Conservation (phyloP, 92 coral and sea anemone species). For the Epizoanthus stellaris region DNA sequence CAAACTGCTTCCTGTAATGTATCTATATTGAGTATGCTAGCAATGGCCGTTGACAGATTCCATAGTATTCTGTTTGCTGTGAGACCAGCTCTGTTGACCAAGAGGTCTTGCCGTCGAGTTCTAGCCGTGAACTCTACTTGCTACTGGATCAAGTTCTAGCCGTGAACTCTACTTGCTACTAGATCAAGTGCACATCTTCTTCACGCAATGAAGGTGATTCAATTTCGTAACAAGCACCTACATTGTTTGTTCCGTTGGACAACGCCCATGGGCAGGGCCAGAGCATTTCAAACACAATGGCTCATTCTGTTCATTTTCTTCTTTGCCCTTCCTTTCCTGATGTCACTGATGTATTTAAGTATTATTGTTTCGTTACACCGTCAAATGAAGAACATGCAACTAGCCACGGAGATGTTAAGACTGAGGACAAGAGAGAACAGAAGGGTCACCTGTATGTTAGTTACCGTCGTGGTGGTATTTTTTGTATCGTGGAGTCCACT, state of each 20-base stretch:
- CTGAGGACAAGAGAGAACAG: conserved; percentile 20
- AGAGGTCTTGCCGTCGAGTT: background rate
- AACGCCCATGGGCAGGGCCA: background rate
- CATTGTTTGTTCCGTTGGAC: background rate
- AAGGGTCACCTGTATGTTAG: conserved; percentile 15
- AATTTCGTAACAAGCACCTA: background rate
- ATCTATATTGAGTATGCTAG: conserved; percentile 17
- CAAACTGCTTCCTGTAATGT: conserved; percentile 21
- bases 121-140: background rate
- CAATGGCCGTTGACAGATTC: conserved; percentile 26
- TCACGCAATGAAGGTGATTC: background rate
- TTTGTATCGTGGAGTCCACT: conserved; percentile 23
- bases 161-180: background rate
- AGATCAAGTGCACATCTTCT: conserved; percentile 6
- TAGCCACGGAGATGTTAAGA: background rate
- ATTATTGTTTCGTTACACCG: conserved; percentile 10
- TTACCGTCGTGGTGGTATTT: background rate
- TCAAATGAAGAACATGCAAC: background rate
- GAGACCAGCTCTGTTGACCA: conserved; percentile 13
- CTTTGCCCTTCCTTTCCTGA: conserved; percentile 3
- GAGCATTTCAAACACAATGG: conserved; percentile 6
- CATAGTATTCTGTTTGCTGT: conserved; percentile 15
- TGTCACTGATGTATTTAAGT: background rate
- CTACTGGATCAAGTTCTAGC: background rate
- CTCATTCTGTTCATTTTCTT: background rate